phyloP scores from a whole-genome alignment of 2,888 invertebrate genomes.

The Gymnosoma rotundatum region DNA sequence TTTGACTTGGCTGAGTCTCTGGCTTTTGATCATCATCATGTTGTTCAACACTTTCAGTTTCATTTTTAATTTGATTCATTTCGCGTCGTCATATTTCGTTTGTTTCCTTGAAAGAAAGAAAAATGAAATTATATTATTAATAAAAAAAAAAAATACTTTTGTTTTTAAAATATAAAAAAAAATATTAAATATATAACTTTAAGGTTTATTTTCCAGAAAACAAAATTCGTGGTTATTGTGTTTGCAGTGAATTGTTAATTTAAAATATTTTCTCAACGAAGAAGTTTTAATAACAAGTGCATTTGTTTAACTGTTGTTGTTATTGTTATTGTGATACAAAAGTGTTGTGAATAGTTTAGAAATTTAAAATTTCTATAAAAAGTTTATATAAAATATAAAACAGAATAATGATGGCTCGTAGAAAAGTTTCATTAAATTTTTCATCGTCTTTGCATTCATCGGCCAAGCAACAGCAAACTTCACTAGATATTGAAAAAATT shows the following conservation, averaged over 20 bases:
- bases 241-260: background rate
- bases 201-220: background rate
- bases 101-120: conserved; percentile 35
- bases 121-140: conserved; percentile 43
- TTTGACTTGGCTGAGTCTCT: conserved; percentile 40
- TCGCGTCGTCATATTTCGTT: conserved; percentile 49
- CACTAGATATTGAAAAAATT: conserved; percentile 78
- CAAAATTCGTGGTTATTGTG: background rate
- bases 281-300: background rate
- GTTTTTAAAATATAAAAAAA: conserved; percentile 6
- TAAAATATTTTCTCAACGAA: background rate
- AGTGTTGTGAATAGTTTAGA: conserved; percentile 37
- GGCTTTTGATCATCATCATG: conserved; percentile 60
- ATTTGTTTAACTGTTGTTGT: background rate
- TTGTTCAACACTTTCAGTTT: conserved; percentile 76
- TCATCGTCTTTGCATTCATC: conserved; percentile 46
- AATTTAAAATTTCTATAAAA: conserved; percentile 10
- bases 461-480: conserved; percentile 70
- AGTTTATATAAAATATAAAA: conserved; percentile 2
- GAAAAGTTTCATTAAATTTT: conserved; percentile 56
- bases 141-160: conserved; percentile 6
- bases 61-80: conserved; percentile 75
- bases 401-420: conserved; percentile 58
- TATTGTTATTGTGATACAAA: conserved; percentile 6
- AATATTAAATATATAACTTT: background rate